Evolutionary conservation across 2,888 invertebrate species (phyloP).

Genomic region (Pandemis cinnamomeana): DNA sequence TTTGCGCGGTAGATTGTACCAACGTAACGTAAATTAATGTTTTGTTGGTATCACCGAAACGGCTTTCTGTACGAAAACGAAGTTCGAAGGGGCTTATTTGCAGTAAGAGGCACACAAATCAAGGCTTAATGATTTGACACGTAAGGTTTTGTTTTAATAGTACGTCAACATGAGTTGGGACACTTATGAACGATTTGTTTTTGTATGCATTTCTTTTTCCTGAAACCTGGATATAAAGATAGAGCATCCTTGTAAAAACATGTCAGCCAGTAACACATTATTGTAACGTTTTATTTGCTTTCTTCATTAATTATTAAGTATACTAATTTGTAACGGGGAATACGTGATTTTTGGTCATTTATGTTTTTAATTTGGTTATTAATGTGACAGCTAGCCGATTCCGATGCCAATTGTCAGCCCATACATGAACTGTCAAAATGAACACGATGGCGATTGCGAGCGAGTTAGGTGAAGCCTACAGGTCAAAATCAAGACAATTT

Average conservation of each 20-base stretch:
- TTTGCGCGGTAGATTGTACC: not conserved
- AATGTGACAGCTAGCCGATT: too few species aligned
- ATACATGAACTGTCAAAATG: too few species aligned
- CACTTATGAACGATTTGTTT: not conserved
- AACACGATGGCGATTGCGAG: too few species aligned
- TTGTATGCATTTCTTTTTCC: not conserved
- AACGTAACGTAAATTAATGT: slow-evolving; percentile 5
- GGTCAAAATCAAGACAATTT: too few species aligned
- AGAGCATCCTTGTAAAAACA: not conserved
- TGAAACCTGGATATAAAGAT: not conserved
- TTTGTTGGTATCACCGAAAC: not conserved
- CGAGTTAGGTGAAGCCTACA: too few species aligned
- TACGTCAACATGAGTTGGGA: not conserved
- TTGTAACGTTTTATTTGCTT: not conserved
- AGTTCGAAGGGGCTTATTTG: not conserved
- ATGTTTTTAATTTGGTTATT: too few species aligned
- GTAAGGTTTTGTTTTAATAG: not conserved
- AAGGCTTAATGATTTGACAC: not conserved
- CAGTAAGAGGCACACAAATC: not conserved
- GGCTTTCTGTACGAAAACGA: not conserved
- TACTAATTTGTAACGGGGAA: too few species aligned
- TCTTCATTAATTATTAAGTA: not conserved
- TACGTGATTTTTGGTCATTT: too few species aligned
- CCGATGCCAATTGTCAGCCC: too few species aligned
- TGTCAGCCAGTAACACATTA: not conserved